Evolutionary conservation across 2,113 vertebrate genomes (phyloP).

Genomic region (Petrocephalus zakoni): DNA sequence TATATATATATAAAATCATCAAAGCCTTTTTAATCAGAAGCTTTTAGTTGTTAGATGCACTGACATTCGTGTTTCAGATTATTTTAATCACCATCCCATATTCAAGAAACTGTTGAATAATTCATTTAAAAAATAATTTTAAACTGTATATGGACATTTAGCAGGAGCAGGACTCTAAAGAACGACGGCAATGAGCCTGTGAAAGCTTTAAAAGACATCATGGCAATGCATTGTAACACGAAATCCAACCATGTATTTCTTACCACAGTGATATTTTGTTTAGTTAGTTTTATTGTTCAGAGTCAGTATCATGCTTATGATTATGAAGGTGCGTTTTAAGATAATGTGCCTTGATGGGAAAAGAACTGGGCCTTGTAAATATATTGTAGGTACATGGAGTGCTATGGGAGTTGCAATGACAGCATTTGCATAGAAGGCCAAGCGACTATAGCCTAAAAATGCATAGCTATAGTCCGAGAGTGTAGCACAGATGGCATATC

Average conservation of each 20-base stretch:
- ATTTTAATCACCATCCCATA: neutral
- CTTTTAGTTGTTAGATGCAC: neutral
- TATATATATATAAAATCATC: no score
- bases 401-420: neutral
- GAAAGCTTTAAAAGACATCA: neutral
- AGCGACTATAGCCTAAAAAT: neutral
- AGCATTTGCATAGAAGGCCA: neutral
- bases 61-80: neutral
- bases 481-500: neutral
- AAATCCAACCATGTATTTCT: neutral
- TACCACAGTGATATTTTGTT: neutral
- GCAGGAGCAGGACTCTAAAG: neutral
- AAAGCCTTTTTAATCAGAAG: neutral
- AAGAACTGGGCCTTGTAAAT: neutral
- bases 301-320: neutral
- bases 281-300: neutral
- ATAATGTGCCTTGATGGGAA: neutral
- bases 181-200: neutral
- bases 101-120: neutral
- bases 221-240: neutral
- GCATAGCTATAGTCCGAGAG: neutral
- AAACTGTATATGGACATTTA: neutral
- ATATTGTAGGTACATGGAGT: neutral
- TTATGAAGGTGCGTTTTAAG: neutral
- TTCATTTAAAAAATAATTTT: neutral